Conservation (phyloP, 2,888 invertebrate genomes). For the Amphipoea lucens region DNA sequence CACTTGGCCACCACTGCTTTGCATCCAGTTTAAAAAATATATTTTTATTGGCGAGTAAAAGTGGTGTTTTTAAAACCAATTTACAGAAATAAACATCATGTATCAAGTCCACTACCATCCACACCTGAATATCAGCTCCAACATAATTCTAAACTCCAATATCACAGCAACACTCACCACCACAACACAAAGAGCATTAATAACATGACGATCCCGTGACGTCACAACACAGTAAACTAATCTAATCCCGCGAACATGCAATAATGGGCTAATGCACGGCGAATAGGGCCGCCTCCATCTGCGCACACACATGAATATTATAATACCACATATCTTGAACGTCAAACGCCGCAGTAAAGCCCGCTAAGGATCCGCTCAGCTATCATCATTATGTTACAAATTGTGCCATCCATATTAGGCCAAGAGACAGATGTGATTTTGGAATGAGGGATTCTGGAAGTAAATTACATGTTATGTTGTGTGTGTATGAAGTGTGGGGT, state of each 20-base stretch:
- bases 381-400: slow-evolving; percentile 76
- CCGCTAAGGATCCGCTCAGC: slow-evolving; percentile 66
- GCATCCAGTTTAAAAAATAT: background rate
- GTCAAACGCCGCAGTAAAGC: slow-evolving; percentile 64
- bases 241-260: slow-evolving; percentile 49
- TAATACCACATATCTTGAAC: slow-evolving; percentile 68
- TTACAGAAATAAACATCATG: background rate
- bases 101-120: background rate
- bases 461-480: slow-evolving; percentile 32
- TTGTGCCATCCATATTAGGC: slow-evolving; percentile 68
- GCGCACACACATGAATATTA: slow-evolving; percentile 69
- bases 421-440: slow-evolving; percentile 53
- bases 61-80: background rate
- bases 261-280: slow-evolving; percentile 57
- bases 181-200: slow-evolving; percentile 47
- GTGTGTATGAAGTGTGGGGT: slow-evolving; percentile 6
- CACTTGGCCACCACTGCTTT: too few relatives aligned
- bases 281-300: slow-evolving; percentile 51
- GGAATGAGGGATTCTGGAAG: slow-evolving; percentile 22
- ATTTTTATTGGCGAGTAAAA: background rate
- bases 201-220: slow-evolving; percentile 41
- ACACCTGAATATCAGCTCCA: too few relatives aligned
- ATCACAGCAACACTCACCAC: background rate
- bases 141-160: background rate
- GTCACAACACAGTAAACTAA: slow-evolving; percentile 50